These are phyloP conservation scores for Epicauta chinensis DNA, from an alignment of 1,140 invertebrate genomes.

Conservation along the genomic window DNA sequence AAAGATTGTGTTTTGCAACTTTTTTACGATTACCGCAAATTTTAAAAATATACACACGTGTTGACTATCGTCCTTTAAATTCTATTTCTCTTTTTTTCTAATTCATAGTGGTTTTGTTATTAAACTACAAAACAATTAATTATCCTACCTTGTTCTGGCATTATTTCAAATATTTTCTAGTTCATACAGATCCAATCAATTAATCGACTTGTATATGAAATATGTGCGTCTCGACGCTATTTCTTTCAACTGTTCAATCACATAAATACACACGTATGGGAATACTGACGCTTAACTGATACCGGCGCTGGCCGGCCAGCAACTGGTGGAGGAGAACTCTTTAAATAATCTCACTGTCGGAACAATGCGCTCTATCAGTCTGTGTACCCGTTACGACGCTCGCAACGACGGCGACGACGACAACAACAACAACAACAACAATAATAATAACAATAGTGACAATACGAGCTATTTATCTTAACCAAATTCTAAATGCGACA, in stretches of 20 bases:
- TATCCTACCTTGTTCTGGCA: conserved; percentile 10
- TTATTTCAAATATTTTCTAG: background rate
- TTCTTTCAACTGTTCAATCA: background rate
- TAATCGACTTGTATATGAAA: background rate
- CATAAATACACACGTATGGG: background rate
- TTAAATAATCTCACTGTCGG: background rate
- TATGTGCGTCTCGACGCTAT: conserved; percentile 8
- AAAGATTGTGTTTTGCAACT: no score
- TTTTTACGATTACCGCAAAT: no score
- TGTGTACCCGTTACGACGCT: background rate
- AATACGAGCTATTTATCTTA: background rate
- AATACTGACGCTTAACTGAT: background rate
- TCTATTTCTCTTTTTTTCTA: no score
- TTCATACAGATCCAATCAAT: background rate
- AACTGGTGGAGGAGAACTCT: conserved; percentile 18
- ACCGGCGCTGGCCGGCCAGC: conserved; percentile 18
- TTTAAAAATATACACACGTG: no score
- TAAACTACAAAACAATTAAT: no score
- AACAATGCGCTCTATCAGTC: background rate
- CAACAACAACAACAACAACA: background rate
- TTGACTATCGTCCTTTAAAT: no score
- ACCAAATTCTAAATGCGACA: background rate
- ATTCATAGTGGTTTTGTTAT: no score
- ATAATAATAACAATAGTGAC: background rate
- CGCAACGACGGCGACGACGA: no score